Evolutionary conservation across 2,113 vertebrate species (phyloP).

Genomic region (Xenus cinereus): DNA sequence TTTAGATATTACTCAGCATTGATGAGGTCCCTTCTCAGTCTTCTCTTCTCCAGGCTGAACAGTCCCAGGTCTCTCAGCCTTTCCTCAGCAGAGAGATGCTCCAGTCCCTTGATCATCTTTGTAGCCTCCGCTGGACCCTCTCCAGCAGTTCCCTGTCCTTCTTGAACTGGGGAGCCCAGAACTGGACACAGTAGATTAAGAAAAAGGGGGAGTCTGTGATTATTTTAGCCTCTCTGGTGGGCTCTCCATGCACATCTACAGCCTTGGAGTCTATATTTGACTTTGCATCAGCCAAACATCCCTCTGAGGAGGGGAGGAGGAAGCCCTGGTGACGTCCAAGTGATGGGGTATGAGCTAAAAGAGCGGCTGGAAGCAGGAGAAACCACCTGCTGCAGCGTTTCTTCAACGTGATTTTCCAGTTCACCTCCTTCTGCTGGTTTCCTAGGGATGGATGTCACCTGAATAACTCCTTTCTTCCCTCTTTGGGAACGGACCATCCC

Average conservation of each 20-base stretch:
- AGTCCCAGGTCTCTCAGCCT: too few relatives aligned
- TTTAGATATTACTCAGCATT: too few relatives aligned
- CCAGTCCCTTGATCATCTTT: too few relatives aligned
- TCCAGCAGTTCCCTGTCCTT: too few relatives aligned
- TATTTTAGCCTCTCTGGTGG: not conserved
- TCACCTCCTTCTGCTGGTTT: not conserved
- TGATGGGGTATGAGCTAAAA: not conserved
- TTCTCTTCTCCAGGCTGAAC: too few relatives aligned
- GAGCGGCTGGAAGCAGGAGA: not conserved
- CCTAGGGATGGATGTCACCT: not conserved
- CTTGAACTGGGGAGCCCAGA: too few relatives aligned
- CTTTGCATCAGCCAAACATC: not conserved
- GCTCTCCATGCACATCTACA: not conserved
- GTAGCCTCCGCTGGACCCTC: too few relatives aligned
- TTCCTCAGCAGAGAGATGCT: too few relatives aligned
- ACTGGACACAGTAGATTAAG: not conserved
- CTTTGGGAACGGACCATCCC: not conserved
- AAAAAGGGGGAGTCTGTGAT: not conserved
- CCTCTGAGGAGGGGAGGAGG: not conserved
- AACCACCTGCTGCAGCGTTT: not conserved
- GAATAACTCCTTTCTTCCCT: not conserved
- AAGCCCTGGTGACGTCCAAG: not conserved
- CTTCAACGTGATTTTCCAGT: not conserved
- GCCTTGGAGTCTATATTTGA: not conserved
- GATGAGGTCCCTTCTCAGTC: too few relatives aligned